These are phyloP conservation scores for Petrocephalus schoutedeni DNA, from an alignment of 2,797 vertebrate genomes.

Conservation along the genomic window DNA sequence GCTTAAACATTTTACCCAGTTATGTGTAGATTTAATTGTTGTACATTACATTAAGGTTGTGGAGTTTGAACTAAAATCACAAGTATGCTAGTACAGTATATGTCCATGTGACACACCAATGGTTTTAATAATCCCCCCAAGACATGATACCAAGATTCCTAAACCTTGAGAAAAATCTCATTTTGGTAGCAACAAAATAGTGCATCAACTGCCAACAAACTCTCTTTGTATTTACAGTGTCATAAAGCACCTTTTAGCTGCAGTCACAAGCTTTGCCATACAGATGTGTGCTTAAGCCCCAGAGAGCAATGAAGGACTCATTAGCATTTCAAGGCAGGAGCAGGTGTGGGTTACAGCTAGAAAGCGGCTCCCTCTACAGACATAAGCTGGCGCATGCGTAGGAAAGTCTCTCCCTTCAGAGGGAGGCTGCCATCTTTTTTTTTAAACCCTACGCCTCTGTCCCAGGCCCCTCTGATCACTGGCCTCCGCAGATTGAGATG, in stretches of 20 bases:
- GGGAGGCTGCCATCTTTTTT: conserved; percentile 28
- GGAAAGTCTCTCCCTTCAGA: conserved; percentile 25
- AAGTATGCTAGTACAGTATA: background rate
- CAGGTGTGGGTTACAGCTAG: conserved; percentile 19
- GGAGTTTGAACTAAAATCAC: background rate
- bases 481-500: background rate
- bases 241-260: background rate
- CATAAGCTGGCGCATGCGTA: conserved; percentile 29
- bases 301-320: background rate
- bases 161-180: background rate
- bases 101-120: background rate
- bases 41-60: background rate
- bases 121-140: background rate
- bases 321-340: conserved; percentile 23
- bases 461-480: conserved; percentile 1
- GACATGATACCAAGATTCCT: background rate
- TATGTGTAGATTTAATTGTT: background rate
- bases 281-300: conserved; percentile 21
- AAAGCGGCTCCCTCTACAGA: conserved; percentile 26
- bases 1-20: background rate
- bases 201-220: background rate
- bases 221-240: background rate
- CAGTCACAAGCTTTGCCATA: background rate
- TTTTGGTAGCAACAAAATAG: background rate
- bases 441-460: background rate